Base-by-base conservation (phyloP, 2,888 invertebrate species). In the Chirona hameri region DNA sequence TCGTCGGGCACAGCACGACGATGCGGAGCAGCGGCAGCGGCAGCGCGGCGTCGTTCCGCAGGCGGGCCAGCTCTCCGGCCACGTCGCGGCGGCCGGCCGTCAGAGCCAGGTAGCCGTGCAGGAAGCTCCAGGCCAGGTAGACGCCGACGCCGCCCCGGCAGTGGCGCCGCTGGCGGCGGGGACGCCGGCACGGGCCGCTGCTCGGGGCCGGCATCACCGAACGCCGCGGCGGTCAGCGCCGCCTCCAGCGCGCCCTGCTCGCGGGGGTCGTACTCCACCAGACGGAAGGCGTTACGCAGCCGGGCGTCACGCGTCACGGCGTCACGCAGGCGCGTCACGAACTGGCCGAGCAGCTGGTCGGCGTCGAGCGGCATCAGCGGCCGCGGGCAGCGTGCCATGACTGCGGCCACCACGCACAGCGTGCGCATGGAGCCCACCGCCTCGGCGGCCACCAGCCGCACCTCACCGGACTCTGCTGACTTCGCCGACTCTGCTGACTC, bases 111-210 rank as follows among this genome's bases (percentile, higher is more conserved):
- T 69, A 69, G 69, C 69, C 69, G 27, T 29, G 14, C 3, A 29
- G 10, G 29, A 69, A 69, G 69, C 69, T 69, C 69, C 69, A 69
- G 69, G 69, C 69, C 29, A 69, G 69, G 15, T n/a, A 60, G n/a
- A 24, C n/a, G 60, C 60, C 60, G 60, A n/a, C 60, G n/a, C 60
- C 60, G 60, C 9, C 9, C 60, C 60, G 24, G 60, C 60, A 60
- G 24, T n/a, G 60, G 9, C 60, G 24, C 60, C 24, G 5, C 9
- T n/a, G 60, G n/a, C 60, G n/a, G 12, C 12, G 52, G 18, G 52
- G 52, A 18, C 15, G 12, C 15, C 52, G 52, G 52, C 15, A 52
- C 52, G 52, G 52, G 1, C 52, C 7, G 52, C 52, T 12, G 5
- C 18, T 12, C 12, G 15, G 5, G 52, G 52, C 18, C 12, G 52